phyloP scores from a whole-genome alignment of 2,797 vertebrate species.

The Phaenicophaeus curvirostris region DNA sequence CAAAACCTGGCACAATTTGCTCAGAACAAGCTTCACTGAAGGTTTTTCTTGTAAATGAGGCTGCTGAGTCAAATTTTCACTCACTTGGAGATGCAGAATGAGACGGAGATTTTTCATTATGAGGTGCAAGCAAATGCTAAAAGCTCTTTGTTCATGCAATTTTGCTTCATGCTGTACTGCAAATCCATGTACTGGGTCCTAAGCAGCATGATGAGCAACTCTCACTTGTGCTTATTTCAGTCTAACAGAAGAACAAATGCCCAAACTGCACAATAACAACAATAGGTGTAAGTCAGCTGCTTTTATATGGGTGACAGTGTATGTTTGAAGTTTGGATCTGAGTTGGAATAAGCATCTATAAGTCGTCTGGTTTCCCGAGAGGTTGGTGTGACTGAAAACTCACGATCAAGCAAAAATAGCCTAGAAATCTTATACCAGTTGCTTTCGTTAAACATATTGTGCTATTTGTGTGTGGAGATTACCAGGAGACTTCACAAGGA shows the following conservation, averaged over 20 bases:
- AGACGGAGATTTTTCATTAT: background rate
- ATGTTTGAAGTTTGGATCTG: background rate
- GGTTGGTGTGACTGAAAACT: background rate
- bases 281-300: background rate
- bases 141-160: background rate
- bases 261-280: background rate
- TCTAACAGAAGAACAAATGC: background rate
- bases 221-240: background rate
- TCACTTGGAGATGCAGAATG: background rate
- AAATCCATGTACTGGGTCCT: background rate
- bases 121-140: background rate
- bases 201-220: background rate
- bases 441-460: background rate
- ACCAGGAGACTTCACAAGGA: constrained; percentile 5
- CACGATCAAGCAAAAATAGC: background rate
- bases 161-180: background rate
- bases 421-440: background rate
- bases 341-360: background rate
- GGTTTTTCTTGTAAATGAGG: background rate
- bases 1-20: background rate
- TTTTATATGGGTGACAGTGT: background rate
- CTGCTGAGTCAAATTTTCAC: background rate
- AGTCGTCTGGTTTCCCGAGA: background rate
- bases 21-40: background rate
- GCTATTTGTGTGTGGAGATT: constrained; percentile 13